Evolutionary conservation across 2,888 invertebrate genomes (phyloP), one percentile per base, ranked within the genome.

Genomic region (Strigamia maritima): DNA sequence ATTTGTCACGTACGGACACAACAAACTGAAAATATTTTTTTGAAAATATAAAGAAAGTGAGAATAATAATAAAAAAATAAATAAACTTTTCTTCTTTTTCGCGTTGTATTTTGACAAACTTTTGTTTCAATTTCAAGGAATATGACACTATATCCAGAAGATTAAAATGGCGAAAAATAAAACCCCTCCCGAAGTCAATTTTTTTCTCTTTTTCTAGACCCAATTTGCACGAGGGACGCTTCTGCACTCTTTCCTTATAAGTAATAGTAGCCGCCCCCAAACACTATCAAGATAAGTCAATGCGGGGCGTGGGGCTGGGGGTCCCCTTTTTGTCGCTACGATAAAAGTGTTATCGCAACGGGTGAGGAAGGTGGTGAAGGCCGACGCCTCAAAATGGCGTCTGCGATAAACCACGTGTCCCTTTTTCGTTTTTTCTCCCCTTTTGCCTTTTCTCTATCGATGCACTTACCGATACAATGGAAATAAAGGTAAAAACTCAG

Each of bases 271-370:
- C 54, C 54, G 54, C 54, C 54, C 54, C 54, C 54, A 54, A 19
- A 54, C 54, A 19, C 40, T 35, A 31, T 40, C 76, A 40, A 76
- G 38, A 76, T 76, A 76, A 76, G 38, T 24, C 40, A 31, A 40
- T 76, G 76, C 24, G 76, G 76, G 35, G 76, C 31, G 40, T 24
- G 76, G 76, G 38, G 40, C 24, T 31, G 31, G 31, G 35, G 24
- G 35, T 76, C 40, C 31, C 35, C 76, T 40, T 76, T 76, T 76
- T 76, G 76, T 76, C 76, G 35, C 76, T 22, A 24, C 40, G 76
- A 76, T 76, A 76, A 76, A 76, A 31, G 40, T 76, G 31, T 24
- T 40, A 31, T 40, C 76, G 54, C 54, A 19, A 19, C 54, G 54
- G 54, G 54, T 54, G 54, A 54, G 54, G 54, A 54, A 54, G 54